Base-by-base conservation (phyloP, 2,888 invertebrate genomes). In the Sphaerophoria rueppellii region DNA sequence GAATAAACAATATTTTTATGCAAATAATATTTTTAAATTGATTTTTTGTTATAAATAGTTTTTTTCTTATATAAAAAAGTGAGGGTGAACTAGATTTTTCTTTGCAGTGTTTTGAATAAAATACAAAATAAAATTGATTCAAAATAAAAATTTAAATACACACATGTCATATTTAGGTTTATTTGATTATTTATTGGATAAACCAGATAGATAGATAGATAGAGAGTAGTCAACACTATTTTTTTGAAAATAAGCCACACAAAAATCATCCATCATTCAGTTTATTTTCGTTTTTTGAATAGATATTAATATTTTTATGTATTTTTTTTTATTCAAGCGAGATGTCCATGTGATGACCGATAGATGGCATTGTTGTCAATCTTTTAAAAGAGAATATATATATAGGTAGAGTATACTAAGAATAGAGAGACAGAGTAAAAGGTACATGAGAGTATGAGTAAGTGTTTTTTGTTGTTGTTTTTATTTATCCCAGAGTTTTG, bases 181-280 rank as follows among this genome's bases (percentile, higher is more conserved):
- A 54, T 57, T 40, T 2, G 6, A 4, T 40, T 7, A n/a, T 57
- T 63, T 73, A 73, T 81, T 48, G 40, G 52, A 75, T 37, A 70
- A 77, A 69, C 63, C 65, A 65, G 65, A 78, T 24, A 24, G 24
- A 24, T 24, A 24, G 24, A 24, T 24, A 24, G 24, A 24, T 24
- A 24, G 24, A 24, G 24, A 24, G 24, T 24, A 24, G 79, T 83
- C 79, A 83, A 83, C 60, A 83, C 74, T 76, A 79, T 82, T 37
- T 74, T 4, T 73, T 58, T 65, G 24, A 69, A 67, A 43, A 54
- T 54, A 79, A 83, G 76, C 81, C 80, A 85, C 85, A 85, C 85
- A 81, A 85, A 77, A 72, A 76, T 85, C 81, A 85, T 81, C 85
- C 81, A 77, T 85, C 81, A 85, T 85, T 85, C 85, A 85, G 76